These are phyloP conservation scores for Yoshiicerus persimilis DNA, from an alignment of 1,140 invertebrate species.

Conservation along the genomic window DNA sequence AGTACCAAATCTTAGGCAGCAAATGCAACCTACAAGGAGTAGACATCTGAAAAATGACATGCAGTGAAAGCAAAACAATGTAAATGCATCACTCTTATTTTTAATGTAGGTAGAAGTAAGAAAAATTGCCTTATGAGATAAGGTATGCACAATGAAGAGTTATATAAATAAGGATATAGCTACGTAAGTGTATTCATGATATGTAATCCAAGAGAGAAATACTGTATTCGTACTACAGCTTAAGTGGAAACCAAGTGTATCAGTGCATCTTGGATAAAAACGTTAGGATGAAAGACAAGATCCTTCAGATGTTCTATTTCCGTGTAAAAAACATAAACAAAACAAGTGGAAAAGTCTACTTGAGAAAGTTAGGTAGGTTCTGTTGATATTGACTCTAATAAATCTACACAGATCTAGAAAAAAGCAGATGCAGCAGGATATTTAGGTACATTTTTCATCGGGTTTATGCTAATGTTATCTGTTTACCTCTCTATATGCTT, in stretches of 20 bases:
- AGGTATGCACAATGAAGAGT: no score
- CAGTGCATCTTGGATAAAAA: neutral
- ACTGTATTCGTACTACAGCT: neutral
- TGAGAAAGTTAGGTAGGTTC: neutral
- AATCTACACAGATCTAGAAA: neutral
- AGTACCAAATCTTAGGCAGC: neutral
- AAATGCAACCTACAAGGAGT: neutral
- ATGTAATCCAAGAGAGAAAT: neutral
- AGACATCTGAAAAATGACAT: neutral
- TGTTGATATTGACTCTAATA: neutral
- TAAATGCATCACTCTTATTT: neutral
- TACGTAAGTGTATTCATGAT: neutral
- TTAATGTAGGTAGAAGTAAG: neutral
- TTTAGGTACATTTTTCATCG: neutral
- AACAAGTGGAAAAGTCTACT: neutral
- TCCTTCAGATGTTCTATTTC: neutral
- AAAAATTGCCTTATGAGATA: neutral
- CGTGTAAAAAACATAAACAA: neutral
- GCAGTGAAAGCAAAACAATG: neutral
- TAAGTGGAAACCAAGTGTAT: neutral
- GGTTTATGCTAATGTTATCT: neutral
- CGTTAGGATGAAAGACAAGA: neutral
- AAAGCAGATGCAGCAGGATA: neutral
- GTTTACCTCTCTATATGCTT: neutral
- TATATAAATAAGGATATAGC: no score